Conservation (phyloP, 2,797 vertebrate species). For the Taenioides sp. region DNA sequence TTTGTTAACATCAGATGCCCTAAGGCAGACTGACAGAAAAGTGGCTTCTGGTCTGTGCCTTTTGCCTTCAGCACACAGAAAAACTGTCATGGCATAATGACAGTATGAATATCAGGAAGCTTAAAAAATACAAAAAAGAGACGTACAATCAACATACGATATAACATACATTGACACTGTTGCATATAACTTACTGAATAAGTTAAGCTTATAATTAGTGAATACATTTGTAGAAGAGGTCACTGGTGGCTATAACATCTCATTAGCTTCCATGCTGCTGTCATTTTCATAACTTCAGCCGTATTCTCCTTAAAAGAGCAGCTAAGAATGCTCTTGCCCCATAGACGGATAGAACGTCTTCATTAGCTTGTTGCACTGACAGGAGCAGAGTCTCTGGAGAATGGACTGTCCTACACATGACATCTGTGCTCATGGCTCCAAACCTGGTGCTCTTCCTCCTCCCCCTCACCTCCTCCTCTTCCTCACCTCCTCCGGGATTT, state of each 20-base stretch:
- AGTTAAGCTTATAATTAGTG: background rate
- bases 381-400: background rate
- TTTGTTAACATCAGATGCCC: too few species aligned
- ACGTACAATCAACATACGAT: background rate
- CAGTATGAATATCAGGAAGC: background rate
- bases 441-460: background rate
- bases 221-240: background rate
- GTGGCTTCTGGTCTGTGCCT: too few species aligned
- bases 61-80: too few species aligned
- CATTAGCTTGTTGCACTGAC: conserved; percentile 5
- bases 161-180: background rate
- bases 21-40: too few species aligned
- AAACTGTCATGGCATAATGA: too few species aligned
- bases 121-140: too few species aligned
- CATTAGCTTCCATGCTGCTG: background rate
- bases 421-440: background rate
- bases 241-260: background rate
- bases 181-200: background rate
- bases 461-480: background rate
- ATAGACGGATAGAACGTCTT: background rate
- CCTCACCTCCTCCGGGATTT: background rate
- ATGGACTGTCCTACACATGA: too few species aligned
- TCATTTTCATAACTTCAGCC: conserved; percentile 2
- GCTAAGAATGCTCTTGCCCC: background rate
- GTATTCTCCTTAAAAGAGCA: background rate